Evolutionary conservation across 2,888 invertebrate genomes (phyloP).

Genomic region (Drosophila siamana): DNA sequence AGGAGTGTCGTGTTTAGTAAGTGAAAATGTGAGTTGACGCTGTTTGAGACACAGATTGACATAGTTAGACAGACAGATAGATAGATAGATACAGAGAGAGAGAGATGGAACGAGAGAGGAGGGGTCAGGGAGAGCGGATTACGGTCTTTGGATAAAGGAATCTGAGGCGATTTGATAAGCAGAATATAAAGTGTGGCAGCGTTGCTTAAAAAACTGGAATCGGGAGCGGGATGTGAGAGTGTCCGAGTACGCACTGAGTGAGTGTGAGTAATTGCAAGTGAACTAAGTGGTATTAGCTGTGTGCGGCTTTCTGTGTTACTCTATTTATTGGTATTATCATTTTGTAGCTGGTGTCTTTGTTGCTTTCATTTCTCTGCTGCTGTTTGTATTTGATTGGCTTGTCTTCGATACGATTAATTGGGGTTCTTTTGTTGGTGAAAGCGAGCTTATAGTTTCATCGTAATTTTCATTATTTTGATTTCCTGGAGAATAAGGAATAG

Average conservation of each 20-base stretch:
- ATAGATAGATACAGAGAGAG: conserved; percentile 2
- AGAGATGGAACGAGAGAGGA: background rate
- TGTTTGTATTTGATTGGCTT: conserved; percentile 33
- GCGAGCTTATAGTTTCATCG: conserved; percentile 40
- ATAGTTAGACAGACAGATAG: background rate
- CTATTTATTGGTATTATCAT: conserved; percentile 40
- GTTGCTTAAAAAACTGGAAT: background rate
- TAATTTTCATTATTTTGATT: conserved; percentile 29
- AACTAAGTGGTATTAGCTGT: conserved; percentile 30
- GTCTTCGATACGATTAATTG: conserved; percentile 43
- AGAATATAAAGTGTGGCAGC: conserved; percentile 15
- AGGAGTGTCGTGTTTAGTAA: conserved; percentile 39
- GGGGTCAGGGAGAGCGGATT: conserved; percentile 9
- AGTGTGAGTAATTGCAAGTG: conserved; percentile 25
- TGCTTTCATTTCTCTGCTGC: conserved; percentile 40
- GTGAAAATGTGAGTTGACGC: conserved; percentile 24
- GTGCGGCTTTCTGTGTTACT: conserved; percentile 43
- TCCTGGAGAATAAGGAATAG: conserved; percentile 26
- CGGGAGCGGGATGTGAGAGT: conserved; percentile 6
- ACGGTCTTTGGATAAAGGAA: conserved; percentile 22
- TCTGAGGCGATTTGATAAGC: conserved; percentile 34
- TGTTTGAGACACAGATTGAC: background rate
- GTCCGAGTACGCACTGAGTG: conserved; percentile 13
- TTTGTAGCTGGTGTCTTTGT: conserved; percentile 48
- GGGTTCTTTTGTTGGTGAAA: conserved; percentile 42